phyloP scores from a whole-genome alignment of 2,797 vertebrate genomes.

The Rhinogobio ventralis region DNA sequence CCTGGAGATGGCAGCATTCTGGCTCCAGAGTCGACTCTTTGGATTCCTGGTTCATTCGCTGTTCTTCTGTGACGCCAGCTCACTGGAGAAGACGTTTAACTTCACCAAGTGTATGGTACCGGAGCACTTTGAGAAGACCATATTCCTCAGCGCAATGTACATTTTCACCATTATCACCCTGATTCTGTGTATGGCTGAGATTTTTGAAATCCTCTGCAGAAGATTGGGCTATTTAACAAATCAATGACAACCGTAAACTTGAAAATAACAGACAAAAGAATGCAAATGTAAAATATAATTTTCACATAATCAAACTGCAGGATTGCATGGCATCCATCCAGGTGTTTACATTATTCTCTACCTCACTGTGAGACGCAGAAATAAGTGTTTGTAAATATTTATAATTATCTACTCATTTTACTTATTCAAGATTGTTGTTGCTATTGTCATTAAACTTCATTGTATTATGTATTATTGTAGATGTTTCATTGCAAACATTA shows the following conservation, averaged over 20 bases:
- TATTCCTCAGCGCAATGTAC: conserved; percentile 83
- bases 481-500: conserved; percentile 21
- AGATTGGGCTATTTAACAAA: conserved; percentile 73
- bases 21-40: conserved; percentile 83
- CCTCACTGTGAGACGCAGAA: not conserved
- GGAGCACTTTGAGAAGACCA: conserved; percentile 84
- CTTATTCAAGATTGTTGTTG: conserved; percentile 5
- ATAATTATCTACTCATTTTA: not conserved
- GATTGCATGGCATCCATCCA: conserved; percentile 20
- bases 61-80: conserved; percentile 74
- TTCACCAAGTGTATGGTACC: conserved; percentile 77
- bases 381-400: conserved; percentile 16
- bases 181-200: conserved; percentile 75
- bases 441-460: not conserved
- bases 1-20: conserved; percentile 80
- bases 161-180: conserved; percentile 80
- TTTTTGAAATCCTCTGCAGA: conserved; percentile 81
- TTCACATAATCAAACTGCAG: not conserved
- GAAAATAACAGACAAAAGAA: conserved; percentile 9
- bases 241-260: conserved; percentile 62
- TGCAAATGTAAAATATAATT: not conserved
- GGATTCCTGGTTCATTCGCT: conserved; percentile 77
- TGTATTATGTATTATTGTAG: conserved; percentile 7
- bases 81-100: conserved; percentile 73
- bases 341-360: not conserved